These are phyloP conservation scores for Chironomus tentans DNA, from an alignment of 2,888 invertebrate species.

Conservation along the genomic window DNA sequence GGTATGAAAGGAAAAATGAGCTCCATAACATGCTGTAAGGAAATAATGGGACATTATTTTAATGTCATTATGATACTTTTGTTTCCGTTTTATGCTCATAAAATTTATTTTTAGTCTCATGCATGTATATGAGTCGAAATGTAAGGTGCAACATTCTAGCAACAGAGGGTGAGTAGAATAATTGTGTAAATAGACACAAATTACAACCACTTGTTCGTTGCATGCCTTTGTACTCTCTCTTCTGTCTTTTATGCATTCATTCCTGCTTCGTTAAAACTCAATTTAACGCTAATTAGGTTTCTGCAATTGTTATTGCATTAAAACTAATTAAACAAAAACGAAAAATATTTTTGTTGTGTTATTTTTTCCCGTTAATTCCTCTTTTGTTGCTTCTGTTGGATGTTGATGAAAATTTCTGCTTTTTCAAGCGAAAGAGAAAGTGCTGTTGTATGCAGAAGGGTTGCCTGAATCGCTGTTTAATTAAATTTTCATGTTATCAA, in stretches of 20 bases:
- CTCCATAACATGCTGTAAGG: background rate
- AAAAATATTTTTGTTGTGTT: background rate
- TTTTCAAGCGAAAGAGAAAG: background rate
- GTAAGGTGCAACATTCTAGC: background rate
- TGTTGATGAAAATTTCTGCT: too few relatives aligned
- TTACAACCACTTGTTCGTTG: slow-evolving; percentile 21
- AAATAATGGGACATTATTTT: background rate
- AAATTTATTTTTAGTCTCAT: background rate
- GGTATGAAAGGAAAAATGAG: background rate
- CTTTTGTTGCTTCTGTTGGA: too few relatives aligned
- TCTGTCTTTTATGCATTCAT: background rate
- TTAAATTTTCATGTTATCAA: background rate
- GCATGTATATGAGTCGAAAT: background rate
- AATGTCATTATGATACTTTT: background rate
- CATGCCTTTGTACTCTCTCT: background rate
- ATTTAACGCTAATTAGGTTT: slow-evolving; percentile 19
- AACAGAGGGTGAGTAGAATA: background rate
- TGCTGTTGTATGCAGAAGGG: background rate
- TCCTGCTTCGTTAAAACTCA: background rate
- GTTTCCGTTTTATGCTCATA: background rate
- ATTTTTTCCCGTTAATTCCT: background rate
- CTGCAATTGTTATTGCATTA: slow-evolving; percentile 26
- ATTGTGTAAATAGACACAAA: slow-evolving; percentile 16
- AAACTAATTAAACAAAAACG: slow-evolving; percentile 14
- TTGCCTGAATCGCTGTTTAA: background rate